Conservation (phyloP, 2,888 invertebrate species). For the Omphaloscelis lunosa region DNA sequence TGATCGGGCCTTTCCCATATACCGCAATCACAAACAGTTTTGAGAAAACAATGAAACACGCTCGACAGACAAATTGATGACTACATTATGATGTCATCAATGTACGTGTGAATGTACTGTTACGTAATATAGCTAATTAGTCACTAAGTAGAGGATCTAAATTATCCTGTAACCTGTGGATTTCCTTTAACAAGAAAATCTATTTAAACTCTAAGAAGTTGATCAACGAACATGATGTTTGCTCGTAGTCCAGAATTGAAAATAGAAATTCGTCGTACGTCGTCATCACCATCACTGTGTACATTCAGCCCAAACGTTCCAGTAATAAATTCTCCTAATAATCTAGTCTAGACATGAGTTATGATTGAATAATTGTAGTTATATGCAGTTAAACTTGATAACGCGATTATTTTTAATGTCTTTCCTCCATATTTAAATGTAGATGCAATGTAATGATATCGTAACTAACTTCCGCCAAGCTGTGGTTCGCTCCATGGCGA, state of each 20-base stretch:
- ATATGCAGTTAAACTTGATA: conserved; percentile 41
- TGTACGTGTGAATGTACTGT: neutral
- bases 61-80: neutral
- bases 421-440: conserved; percentile 59
- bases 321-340: neutral
- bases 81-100: conserved; percentile 16
- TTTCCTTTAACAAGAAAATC: conserved; percentile 1
- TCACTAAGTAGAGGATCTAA: conserved; percentile 11
- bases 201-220: neutral
- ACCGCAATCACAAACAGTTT: conserved; percentile 12
- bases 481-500: conserved; percentile 61
- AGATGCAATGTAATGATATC: conserved; percentile 63
- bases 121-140: conserved; percentile 9
- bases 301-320: neutral
- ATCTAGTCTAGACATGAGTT: neutral
- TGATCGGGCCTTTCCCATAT: conserved; percentile 3
- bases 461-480: conserved; percentile 71
- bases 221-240: neutral
- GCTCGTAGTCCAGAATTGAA: neutral
- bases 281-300: neutral
- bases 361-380: conserved; percentile 31
- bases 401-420: conserved; percentile 52
- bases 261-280: neutral
- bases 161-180: neutral
- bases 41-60: conserved; percentile 21